A percentile compares a stretch with the other conserved stretches of the same genome.
Conservation (phyloP, 2,797 vertebrate genomes). For the Petrocephalus schoutedeni region DNA sequence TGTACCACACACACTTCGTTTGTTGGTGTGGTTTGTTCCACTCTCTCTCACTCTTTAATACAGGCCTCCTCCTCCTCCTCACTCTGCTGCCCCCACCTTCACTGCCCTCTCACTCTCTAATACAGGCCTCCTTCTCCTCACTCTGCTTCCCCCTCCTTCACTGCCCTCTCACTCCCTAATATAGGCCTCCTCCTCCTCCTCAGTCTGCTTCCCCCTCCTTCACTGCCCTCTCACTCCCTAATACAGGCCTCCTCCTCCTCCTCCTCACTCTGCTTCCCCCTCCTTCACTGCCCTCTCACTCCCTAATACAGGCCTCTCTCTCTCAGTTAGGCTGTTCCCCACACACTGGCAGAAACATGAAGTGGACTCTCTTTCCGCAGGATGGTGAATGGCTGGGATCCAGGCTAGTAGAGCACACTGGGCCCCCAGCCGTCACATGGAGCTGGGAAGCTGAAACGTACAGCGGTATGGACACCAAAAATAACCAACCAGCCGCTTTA, state of each 20-base stretch:
- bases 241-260: not conserved
- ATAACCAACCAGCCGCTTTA: not conserved
- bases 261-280: not conserved
- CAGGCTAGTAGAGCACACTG: slow-evolving; percentile 10
- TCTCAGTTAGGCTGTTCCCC: slow-evolving; percentile 31
- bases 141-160: not conserved
- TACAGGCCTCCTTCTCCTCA: not conserved
- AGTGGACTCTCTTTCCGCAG: slow-evolving; percentile 40
- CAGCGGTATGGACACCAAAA: slow-evolving; percentile 11
- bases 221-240: not conserved
- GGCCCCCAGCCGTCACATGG: not conserved
- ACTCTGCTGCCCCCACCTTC: not conserved
- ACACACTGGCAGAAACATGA: slow-evolving; percentile 39
- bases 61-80: not conserved
- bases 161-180: not conserved
- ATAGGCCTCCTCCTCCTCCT: not conserved
- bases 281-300: not conserved
- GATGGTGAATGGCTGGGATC: slow-evolving; percentile 29
- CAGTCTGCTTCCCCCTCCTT: not conserved
- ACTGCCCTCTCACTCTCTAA: not conserved
- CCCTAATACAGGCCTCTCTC: not conserved
- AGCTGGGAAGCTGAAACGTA: not conserved
- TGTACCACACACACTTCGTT: not conserved
- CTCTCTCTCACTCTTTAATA: not conserved
- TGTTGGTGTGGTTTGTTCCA: not conserved